A percentile compares a stretch with the other conserved stretches of the same genome.
These are phyloP conservation scores for Hartigia nigra DNA, from an alignment of 2,888 invertebrate species.

Conservation along the genomic window DNA sequence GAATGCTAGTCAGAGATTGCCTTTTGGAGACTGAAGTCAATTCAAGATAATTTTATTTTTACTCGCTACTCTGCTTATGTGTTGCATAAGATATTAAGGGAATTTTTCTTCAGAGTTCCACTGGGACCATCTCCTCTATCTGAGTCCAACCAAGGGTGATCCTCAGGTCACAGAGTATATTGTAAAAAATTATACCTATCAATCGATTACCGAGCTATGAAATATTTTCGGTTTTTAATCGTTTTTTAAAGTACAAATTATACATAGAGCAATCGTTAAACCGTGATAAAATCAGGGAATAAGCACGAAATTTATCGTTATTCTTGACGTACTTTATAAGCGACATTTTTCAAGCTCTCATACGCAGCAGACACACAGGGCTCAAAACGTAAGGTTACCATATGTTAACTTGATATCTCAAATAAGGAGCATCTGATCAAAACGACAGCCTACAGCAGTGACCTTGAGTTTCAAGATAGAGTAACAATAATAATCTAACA, in stretches of 20 bases:
- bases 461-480: neutral
- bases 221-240: neutral
- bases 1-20: slow-evolving; percentile 93
- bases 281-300: neutral
- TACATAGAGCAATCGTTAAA: neutral
- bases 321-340: neutral
- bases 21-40: slow-evolving; percentile 93
- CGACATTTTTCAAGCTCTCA: neutral
- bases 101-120: neutral
- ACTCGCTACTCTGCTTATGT: neutral
- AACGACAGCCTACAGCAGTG: neutral
- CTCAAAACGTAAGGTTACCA: neutral
- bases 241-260: neutral
- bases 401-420: neutral
- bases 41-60: slow-evolving; percentile 73
- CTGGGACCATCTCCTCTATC: neutral
- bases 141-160: neutral
- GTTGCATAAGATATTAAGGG: neutral
- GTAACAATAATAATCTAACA: neutral
- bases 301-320: neutral
- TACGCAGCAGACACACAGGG: neutral
- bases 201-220: neutral
- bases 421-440: neutral
- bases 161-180: neutral
- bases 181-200: too few relatives aligned